Conservation (phyloP, 2,797 vertebrate genomes). For the Zalophus californianus region DNA sequence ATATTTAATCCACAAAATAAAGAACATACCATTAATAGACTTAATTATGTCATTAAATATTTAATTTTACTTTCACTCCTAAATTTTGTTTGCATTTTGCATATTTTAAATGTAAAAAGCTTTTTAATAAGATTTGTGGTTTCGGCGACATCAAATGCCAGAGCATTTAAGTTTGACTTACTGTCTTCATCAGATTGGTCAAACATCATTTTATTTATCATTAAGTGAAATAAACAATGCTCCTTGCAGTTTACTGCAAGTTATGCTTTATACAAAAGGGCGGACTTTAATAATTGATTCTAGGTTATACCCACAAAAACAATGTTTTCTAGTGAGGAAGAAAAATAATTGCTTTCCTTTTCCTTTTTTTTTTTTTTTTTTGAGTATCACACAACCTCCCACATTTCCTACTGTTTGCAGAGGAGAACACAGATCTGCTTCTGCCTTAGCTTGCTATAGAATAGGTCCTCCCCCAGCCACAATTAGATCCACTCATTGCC, state of each 20-base stretch:
- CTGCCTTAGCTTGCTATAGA: not conserved
- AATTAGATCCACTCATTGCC: not conserved
- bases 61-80: conserved; percentile 86
- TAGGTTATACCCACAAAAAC: conserved; percentile 33
- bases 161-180: conserved; percentile 58
- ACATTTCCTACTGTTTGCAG: not conserved
- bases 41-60: conserved; percentile 90
- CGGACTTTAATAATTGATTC: conserved; percentile 35
- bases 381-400: not conserved
- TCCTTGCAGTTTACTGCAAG: not conserved
- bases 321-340: not conserved
- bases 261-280: conserved; percentile 10
- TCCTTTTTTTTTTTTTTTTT: not conserved
- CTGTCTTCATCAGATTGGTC: conserved; percentile 58
- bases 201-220: conserved; percentile 31
- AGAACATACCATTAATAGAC: conserved; percentile 87
- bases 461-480: not conserved
- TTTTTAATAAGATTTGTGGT: conserved; percentile 68
- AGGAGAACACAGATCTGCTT: not conserved
- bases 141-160: conserved; percentile 12
- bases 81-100: conserved; percentile 85
- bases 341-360: not conserved
- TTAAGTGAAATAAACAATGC: not conserved
- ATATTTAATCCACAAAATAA: conserved; percentile 89
- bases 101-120: conserved; percentile 80